Percentiles rank a stretch among this genome's conserved stretches.
Conservation (phyloP, 1,140 invertebrate species). For the Temnothorax curvispinosus region DNA sequence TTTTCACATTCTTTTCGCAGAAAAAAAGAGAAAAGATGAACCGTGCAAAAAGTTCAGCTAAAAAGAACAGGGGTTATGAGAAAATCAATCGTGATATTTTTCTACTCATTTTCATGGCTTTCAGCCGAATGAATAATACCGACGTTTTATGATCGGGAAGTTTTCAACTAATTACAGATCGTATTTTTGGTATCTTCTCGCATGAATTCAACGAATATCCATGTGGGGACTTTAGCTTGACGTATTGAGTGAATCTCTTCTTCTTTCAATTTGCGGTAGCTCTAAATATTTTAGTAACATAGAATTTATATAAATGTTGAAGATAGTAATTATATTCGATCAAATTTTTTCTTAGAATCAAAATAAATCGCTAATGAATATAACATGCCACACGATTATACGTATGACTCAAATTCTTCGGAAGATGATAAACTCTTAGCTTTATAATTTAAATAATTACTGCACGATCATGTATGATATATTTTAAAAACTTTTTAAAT, state of each 20-base stretch:
- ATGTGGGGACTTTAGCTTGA: neutral
- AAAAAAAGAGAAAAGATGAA: no score
- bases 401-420: neutral
- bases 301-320: neutral
- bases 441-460: neutral
- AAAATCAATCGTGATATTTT: neutral
- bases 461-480: neutral
- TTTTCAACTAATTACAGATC: slow-evolving; percentile 5
- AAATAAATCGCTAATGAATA: slow-evolving; percentile 1
- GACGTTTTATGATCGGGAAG: neutral
- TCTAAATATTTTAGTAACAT: neutral
- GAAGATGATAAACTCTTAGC: neutral
- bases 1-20: no score
- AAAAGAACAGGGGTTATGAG: neutral
- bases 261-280: neutral
- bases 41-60: no score
- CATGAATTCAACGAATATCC: neutral
- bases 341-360: neutral
- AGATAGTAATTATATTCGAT: neutral
- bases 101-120: neutral
- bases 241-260: neutral
- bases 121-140: neutral
- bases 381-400: neutral
- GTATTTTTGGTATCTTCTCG: neutral
- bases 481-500: neutral